These are phyloP conservation scores for Odontothrips loti DNA, from an alignment of 2,888 invertebrate species.

Conservation along the genomic window DNA sequence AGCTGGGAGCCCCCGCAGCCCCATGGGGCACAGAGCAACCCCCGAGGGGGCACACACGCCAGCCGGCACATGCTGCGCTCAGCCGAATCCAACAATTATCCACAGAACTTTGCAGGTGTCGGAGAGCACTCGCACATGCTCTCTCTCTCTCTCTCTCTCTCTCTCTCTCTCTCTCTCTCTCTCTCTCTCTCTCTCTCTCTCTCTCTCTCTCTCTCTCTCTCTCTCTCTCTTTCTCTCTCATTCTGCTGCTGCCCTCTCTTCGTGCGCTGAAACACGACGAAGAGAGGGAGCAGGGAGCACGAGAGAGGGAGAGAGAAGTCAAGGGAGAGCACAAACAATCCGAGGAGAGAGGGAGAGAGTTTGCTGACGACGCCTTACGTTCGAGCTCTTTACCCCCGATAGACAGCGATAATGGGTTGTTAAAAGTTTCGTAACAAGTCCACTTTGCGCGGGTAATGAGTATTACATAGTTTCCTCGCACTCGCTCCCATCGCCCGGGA, in stretches of 20 bases:
- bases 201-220: constrained; percentile 1
- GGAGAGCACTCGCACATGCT: not conserved
- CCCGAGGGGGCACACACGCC: too few species aligned
- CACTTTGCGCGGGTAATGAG: constrained; percentile 12
- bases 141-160: not conserved
- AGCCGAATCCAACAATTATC: constrained; percentile 8
- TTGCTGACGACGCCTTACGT: not conserved
- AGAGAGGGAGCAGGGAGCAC: not conserved
- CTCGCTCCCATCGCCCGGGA: not conserved
- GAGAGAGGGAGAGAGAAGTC: not conserved
- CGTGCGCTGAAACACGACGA: not conserved
- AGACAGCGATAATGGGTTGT: constrained; percentile 19
- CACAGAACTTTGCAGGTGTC: not conserved
- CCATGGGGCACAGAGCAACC: too few species aligned
- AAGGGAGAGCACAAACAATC: not conserved
- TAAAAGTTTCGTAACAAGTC: constrained; percentile 11
- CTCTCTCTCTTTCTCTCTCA: not conserved
- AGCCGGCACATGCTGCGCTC: too few species aligned
- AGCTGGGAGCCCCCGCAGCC: not conserved
- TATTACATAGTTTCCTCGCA: not conserved
- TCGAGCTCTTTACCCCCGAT: constrained; percentile 2
- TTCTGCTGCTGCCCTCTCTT: not conserved
- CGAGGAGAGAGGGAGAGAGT: not conserved
- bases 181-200: not conserved
- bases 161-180: constrained; percentile 1